Evolutionary conservation across 2,888 invertebrate species (phyloP).

Genomic region (Lordiphosa fenestrarum): DNA sequence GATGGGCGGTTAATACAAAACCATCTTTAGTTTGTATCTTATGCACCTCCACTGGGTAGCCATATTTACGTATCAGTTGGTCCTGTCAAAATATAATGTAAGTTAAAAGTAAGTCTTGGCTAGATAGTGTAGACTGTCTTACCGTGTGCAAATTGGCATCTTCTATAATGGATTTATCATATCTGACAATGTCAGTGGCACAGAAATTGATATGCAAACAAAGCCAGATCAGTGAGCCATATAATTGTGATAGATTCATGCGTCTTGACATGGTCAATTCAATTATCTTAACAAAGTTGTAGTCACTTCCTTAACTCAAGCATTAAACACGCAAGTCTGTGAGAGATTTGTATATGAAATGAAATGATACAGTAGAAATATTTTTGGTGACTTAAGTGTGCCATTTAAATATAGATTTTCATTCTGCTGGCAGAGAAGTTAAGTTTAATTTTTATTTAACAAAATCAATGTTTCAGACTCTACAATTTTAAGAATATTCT

Average conservation of each 20-base stretch:
- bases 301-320: background rate
- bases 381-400: slow-evolving; percentile 10
- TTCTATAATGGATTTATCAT: slow-evolving; percentile 22
- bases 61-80: slow-evolving; percentile 81
- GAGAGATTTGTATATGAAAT: no score
- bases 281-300: background rate
- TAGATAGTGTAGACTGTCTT: background rate
- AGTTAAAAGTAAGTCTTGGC: background rate
- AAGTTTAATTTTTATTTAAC: no score
- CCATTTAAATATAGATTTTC: slow-evolving; percentile 8
- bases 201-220: background rate
- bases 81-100: slow-evolving; percentile 38
- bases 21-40: slow-evolving; percentile 86
- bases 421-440: background rate
- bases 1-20: slow-evolving; percentile 87
- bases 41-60: slow-evolving; percentile 84
- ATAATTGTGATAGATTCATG: background rate
- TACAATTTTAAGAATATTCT: no score
- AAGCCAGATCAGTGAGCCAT: slow-evolving; percentile 9
- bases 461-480: no score
- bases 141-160: slow-evolving; percentile 38
- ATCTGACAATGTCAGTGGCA: background rate
- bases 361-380: background rate
- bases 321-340: no score
- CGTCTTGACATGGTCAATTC: background rate